Evolutionary conservation across 1,140 invertebrate genomes (phyloP), one percentile per base, ranked within the genome.

Genomic region (Sminthurides bifidus): DNA sequence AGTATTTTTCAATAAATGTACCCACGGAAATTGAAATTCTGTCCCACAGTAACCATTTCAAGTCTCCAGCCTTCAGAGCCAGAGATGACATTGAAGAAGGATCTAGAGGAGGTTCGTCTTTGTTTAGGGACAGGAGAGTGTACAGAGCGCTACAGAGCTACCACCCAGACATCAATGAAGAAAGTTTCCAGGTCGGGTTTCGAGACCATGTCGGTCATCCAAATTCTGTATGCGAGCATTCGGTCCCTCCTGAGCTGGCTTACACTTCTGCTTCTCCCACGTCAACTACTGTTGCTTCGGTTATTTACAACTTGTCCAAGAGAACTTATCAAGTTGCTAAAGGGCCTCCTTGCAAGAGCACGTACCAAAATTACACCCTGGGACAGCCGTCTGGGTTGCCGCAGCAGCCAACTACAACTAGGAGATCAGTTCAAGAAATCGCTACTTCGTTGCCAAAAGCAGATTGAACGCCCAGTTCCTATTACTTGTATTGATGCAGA

Each of bases 41-140:
- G 0, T 33, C 50, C 0, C 58, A 59, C 26, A 55, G 52, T 26
- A 59, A 59, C 35, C 58, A 59, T 37, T 59, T 59, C 26, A 55
- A 59, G 30, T 37, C 38, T n/a, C 14, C 29, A 12, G 2, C 21
- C 1, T 59, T 59, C 40, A 1, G 49, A 14, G 15, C 45, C 3
- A 1, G 35, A 17, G 30, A 27, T 29, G 30, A 51, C 19, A 43
- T 59, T 4, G 0, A 24, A 15, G 58, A 59, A 43, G 52, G 53
- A 12, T 56, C 53, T 15, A 29, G 37, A 0, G 58, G 45, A 26
- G 27, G 58, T 37, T 55, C 52, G 0, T 59, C 58, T 0, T 23
- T 59, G 2, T 59, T 55, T 29, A 15, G 56, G 17, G 56, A 58
- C 33, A 50, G 53, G 5, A 21, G 56, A n/a, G 50, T 58, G 17